phyloP scores from a whole-genome alignment of 2,113 vertebrate species.

The Petromus typicus region DNA sequence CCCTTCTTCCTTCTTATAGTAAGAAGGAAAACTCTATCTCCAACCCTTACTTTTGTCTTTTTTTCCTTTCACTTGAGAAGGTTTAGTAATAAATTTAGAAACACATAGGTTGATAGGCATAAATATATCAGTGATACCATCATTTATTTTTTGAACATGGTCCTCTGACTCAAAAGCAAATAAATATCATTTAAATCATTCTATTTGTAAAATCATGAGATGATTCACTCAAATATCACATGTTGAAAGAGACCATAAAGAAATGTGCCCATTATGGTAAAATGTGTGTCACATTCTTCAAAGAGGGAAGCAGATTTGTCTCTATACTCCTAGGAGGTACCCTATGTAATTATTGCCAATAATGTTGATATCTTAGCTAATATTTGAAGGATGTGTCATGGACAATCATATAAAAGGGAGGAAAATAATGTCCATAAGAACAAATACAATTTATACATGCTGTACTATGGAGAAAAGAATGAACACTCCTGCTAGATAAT shows the following conservation, averaged over 20 bases:
- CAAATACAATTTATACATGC: background rate
- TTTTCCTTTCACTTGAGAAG: background rate
- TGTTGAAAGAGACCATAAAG: background rate
- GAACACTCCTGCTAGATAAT: background rate
- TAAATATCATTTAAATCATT: background rate
- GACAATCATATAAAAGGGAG: background rate
- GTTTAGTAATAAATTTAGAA: background rate
- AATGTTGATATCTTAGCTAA: background rate
- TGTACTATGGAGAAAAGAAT: background rate
- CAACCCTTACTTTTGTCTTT: background rate
- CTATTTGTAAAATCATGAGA: background rate
- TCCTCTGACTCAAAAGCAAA: background rate
- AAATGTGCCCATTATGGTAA: background rate
- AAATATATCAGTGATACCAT: background rate
- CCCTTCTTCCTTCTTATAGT: background rate
- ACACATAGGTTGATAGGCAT: background rate
- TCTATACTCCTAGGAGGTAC: rapidly evolving
- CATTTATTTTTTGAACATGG: background rate
- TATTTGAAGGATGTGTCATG: background rate
- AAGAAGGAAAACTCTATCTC: background rate
- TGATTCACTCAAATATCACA: background rate
- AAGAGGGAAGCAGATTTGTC: background rate
- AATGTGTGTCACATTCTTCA: background rate
- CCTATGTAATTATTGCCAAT: background rate
- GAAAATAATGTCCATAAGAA: background rate